phyloP scores from a whole-genome alignment of 2,888 invertebrate species.

The Drosophila lacicola region DNA sequence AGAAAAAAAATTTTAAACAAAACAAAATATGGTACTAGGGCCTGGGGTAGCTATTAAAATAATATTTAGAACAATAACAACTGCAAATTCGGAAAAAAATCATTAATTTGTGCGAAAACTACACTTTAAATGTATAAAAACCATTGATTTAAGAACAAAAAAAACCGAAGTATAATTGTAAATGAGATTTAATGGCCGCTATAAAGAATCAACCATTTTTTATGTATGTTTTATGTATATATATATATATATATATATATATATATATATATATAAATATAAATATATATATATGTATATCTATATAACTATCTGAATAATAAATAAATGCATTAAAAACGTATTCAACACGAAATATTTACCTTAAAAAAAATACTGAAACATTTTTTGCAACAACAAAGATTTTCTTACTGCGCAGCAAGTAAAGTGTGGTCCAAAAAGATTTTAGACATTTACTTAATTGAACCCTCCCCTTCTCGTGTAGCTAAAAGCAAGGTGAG shows the following conservation, averaged over 20 bases:
- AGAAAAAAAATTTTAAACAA: constrained; percentile 10
- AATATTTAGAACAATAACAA: constrained; percentile 29
- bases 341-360: constrained; percentile 41
- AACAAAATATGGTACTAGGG: constrained; percentile 69
- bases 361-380: constrained; percentile 24
- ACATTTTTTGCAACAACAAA: constrained; percentile 46
- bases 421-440: constrained; percentile 65
- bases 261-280: constrained; percentile 60
- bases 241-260: constrained; percentile 59
- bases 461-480: constrained; percentile 12
- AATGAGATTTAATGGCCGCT: constrained; percentile 49
- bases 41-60: constrained; percentile 69
- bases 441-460: constrained; percentile 34
- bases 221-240: constrained; percentile 78
- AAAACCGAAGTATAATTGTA: constrained; percentile 45
- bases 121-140: constrained; percentile 60
- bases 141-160: constrained; percentile 14
- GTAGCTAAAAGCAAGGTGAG: constrained; percentile 62
- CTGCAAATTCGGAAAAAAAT: constrained; percentile 52
- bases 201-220: constrained; percentile 62
- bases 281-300: constrained; percentile 63
- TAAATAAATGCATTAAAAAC: constrained; percentile 76
- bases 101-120: constrained; percentile 56
- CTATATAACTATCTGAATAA: constrained; percentile 73
- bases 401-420: constrained; percentile 48